These are phyloP conservation scores for Cetonia aurata DNA, from an alignment of 2,888 invertebrate species.

Conservation along the genomic window DNA sequence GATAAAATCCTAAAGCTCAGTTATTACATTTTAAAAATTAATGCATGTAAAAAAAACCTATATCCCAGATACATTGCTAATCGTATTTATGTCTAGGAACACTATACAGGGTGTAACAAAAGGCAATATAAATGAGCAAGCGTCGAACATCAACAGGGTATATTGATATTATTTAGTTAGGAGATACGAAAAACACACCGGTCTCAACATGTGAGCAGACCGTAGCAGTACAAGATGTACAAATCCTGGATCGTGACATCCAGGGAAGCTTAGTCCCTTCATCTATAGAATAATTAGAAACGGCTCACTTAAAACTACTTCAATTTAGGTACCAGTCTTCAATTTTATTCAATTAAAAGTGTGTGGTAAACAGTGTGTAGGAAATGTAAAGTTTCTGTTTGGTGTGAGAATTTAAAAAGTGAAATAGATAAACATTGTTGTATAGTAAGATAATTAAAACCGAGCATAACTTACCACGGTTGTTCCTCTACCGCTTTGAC, in stretches of 20 bases:
- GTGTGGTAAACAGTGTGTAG: neutral
- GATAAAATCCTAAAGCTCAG: too few relatives aligned
- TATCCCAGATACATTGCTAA: too few relatives aligned
- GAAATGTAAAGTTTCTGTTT: neutral
- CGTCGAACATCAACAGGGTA: constrained; percentile 29
- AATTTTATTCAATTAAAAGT: neutral
- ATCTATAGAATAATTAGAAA: constrained; percentile 73
- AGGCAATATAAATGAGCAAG: constrained; percentile 38
- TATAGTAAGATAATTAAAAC: neutral
- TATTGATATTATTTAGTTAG: constrained; percentile 48
- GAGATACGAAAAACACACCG: constrained; percentile 80
- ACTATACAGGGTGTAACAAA: neutral
- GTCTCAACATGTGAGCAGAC: constrained; percentile 95
- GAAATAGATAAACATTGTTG: neutral
- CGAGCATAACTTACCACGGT: constrained; percentile 81
- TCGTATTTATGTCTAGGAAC: too few relatives aligned
- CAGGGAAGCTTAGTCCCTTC: constrained; percentile 96
- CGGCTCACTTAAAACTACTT: constrained; percentile 21
- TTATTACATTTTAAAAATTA: too few relatives aligned
- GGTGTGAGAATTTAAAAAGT: constrained; percentile 1
- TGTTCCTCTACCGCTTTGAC: constrained; percentile 88
- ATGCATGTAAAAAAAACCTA: too few relatives aligned
- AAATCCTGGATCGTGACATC: constrained; percentile 94
- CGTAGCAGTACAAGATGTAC: constrained; percentile 97
- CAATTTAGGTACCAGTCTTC: neutral